Conservation (phyloP, 2,888 invertebrate species). For the Sarcophaga rosellei region DNA sequence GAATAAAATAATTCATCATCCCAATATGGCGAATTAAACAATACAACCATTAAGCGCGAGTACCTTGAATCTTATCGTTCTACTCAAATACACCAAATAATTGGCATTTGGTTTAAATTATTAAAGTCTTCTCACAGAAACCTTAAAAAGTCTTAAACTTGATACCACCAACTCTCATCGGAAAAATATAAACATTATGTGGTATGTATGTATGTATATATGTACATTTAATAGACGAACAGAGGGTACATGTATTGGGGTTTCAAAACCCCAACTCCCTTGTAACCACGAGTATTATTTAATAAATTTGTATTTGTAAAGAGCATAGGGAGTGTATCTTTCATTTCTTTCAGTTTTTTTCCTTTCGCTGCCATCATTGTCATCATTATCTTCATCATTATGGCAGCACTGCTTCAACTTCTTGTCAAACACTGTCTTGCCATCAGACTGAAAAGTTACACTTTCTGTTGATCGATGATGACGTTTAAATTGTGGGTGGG, state of each 20-base stretch:
- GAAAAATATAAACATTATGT: background rate
- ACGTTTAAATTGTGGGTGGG: constrained; percentile 64
- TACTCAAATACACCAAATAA: background rate
- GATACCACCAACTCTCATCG: constrained; percentile 38
- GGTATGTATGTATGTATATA: too few species aligned
- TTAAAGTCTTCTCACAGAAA: constrained; percentile 15
- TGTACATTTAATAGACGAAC: too few species aligned
- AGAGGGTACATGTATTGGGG: background rate
- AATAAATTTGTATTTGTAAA: constrained; percentile 38
- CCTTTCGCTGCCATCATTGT: constrained; percentile 40
- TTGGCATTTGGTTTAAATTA: constrained; percentile 46
- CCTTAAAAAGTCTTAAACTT: constrained; percentile 29
- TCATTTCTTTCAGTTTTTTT: background rate
- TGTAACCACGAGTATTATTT: constrained; percentile 39
- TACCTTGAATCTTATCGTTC: constrained; percentile 61
- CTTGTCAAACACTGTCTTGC: background rate
- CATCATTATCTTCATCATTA: constrained; percentile 40
- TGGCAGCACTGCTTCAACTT: constrained; percentile 29
- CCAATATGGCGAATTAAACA: constrained; percentile 63
- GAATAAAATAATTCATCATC: constrained; percentile 16
- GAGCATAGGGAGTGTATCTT: background rate
- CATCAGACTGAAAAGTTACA: constrained; percentile 33
- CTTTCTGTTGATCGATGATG: constrained; percentile 76
- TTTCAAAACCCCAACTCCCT: constrained; percentile 50
- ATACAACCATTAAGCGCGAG: constrained; percentile 60